Evolutionary conservation across 2,113 vertebrate species (phyloP).

Genomic region (Corynorhinus townsendii): DNA sequence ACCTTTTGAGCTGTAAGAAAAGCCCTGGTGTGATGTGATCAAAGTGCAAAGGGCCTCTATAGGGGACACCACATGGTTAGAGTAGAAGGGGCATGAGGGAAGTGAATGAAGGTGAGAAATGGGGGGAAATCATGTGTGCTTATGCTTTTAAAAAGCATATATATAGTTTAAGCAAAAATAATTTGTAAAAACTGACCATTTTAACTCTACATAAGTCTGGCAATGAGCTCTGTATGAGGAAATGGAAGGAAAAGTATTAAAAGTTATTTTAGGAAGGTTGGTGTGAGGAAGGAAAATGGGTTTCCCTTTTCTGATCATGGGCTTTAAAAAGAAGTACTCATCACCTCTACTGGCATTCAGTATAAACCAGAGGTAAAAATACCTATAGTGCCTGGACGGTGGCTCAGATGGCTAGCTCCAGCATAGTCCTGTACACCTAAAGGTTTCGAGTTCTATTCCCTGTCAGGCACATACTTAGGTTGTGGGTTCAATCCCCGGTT

Average conservation of each 20-base stretch:
- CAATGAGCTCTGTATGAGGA: constrained; percentile 62
- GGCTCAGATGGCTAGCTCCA: too few relatives aligned
- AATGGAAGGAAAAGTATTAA: constrained; percentile 1
- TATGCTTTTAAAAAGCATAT: constrained; percentile 34
- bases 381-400: not conserved
- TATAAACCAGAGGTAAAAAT: constrained; percentile 73
- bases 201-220: constrained; percentile 30
- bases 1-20: too few relatives aligned
- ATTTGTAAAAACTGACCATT: not conserved
- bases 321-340: constrained; percentile 62
- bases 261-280: not conserved
- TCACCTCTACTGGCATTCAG: constrained; percentile 76
- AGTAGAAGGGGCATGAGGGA: not conserved
- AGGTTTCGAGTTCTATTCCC: too few relatives aligned
- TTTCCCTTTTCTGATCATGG: constrained; percentile 53
- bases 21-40: not conserved
- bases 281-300: not conserved
- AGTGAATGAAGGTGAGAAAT: not conserved
- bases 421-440: too few relatives aligned
- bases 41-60: too few relatives aligned
- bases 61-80: accelerated
- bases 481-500: too few relatives aligned
- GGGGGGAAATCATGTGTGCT: not conserved
- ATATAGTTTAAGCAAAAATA: not conserved
- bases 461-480: too few relatives aligned